Base-by-base conservation (phyloP, 2,113 vertebrate genomes). In the Bubalus kerabau region DNA sequence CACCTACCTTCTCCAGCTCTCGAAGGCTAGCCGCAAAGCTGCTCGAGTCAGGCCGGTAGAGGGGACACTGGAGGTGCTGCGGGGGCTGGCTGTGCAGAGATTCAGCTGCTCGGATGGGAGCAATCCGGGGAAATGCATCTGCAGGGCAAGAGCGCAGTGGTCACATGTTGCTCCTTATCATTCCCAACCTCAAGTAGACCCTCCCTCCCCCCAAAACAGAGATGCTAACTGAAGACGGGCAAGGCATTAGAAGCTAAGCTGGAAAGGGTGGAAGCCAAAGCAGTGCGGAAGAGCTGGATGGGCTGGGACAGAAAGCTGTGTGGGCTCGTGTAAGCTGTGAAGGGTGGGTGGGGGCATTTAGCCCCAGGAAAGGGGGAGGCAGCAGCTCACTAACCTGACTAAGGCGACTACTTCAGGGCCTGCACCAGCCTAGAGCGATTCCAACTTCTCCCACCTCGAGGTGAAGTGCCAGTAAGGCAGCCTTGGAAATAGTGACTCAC, bases 11-110 rank as follows among this genome's bases (percentile, higher is more conserved):
- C 98, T 99, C 99, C 95, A 99, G 98, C 95, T 99, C 99, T 82
- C 99, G 98, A 83, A 99, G 98, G 92, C 99, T 99, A 97, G 99
- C 99, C 0, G 99, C 99, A 71, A 99, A 99, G 99, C 99, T 99
- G 98, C 99, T 99, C 7, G 99, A 99, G 97, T 99, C 99, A 0
- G 99, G 99, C 28, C 99, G 97, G 82, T 99, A 99, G 62, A 99
- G 99, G 2, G 99, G 99, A 48, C 99, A 99, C 90, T 99, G 99
- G 84, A 99, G 98, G 78, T 98, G 99, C 4, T 99, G 99, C 32
- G 98, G 54, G 15, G 98, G 97, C 26, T 99, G 99, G 60, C 98
- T 98, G 11, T 98, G 98, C 59, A 97, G 46, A 15, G 96, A 97
- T 90, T 99, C 99, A 0, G 76, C 54, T 0, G 98, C 98, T 21